Conservation (phyloP, 2,888 invertebrate genomes). For the Tinea semifulvella region DNA sequence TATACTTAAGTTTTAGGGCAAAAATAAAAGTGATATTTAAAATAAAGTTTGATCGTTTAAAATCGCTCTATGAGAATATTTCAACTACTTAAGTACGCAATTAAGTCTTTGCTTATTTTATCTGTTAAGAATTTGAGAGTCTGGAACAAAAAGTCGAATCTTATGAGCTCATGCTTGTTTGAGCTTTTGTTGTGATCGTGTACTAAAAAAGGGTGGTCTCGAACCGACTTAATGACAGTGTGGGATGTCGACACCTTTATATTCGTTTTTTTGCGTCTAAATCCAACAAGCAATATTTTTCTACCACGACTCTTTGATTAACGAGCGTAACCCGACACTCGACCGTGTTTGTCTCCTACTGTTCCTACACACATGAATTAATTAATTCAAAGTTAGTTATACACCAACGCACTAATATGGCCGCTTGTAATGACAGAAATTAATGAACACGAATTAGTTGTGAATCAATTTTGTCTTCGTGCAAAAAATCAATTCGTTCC, state of each 20-base stretch:
- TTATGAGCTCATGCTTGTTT: no score
- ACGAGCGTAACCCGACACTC: conserved; percentile 44
- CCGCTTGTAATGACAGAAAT: conserved; percentile 33
- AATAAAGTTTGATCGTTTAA: no score
- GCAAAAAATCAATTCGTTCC: conserved; percentile 3
- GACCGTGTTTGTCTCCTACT: conserved; percentile 31
- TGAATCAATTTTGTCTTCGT: conserved; percentile 28
- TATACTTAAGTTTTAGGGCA: no score
- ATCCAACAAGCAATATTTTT: conserved; percentile 31
- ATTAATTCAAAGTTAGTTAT: conserved; percentile 35
- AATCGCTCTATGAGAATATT: no score
- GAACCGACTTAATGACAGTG: background rate
- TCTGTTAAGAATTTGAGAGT: no score
- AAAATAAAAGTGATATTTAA: no score
- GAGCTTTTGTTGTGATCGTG: no score
- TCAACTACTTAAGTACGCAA: no score
- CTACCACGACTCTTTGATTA: conserved; percentile 41
- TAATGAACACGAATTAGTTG: conserved; percentile 34
- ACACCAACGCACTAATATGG: conserved; percentile 32
- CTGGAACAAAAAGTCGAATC: no score
- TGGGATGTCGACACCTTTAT: conserved; percentile 8
- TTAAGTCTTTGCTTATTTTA: no score
- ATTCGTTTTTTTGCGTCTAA: conserved; percentile 36
- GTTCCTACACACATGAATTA: conserved; percentile 35
- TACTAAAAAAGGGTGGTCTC: conserved; percentile 4